These are phyloP conservation scores for Collichthys lucidus DNA, from an alignment of 2,113 vertebrate species.

Conservation along the genomic window DNA sequence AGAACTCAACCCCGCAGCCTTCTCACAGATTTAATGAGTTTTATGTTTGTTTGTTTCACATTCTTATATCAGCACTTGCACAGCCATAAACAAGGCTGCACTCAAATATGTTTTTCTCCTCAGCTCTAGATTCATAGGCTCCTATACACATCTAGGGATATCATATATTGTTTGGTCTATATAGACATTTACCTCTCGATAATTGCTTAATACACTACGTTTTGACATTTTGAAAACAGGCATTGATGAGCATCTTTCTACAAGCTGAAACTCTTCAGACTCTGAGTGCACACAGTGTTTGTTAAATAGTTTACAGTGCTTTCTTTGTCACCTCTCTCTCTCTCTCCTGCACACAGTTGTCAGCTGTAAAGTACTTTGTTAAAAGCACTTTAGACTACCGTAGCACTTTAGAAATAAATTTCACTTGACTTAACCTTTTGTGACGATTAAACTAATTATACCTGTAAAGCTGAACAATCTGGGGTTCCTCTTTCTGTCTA, in stretches of 20 bases:
- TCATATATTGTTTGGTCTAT: no score
- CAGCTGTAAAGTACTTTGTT: conserved; percentile 23
- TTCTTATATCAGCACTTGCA: conserved; percentile 2
- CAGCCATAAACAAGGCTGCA: background rate
- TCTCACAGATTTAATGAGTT: conserved; percentile 47
- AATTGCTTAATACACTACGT: background rate
- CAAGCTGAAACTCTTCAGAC: background rate
- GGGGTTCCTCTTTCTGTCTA: background rate
- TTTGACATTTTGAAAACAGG: background rate
- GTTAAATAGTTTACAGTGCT: background rate
- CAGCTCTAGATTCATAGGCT: background rate
- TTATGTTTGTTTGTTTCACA: conserved; percentile 47
- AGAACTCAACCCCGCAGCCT: conserved; percentile 22
- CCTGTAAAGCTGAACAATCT: conserved; percentile 22
- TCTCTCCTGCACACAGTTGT: background rate
- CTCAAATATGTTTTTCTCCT: background rate
- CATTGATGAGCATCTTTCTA: background rate
- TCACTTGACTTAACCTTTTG: conserved; percentile 29
- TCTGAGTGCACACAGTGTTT: background rate
- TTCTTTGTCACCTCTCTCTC: background rate
- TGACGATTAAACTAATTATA: conserved; percentile 48
- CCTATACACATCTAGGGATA: background rate
- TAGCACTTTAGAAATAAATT: conserved; percentile 2
- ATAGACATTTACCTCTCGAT: background rate
- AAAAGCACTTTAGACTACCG: conserved; percentile 25